Percentiles rank a stretch among this genome's conserved stretches.
Conservation (phyloP, 2,797 vertebrate genomes). For the Molossus molossus region DNA sequence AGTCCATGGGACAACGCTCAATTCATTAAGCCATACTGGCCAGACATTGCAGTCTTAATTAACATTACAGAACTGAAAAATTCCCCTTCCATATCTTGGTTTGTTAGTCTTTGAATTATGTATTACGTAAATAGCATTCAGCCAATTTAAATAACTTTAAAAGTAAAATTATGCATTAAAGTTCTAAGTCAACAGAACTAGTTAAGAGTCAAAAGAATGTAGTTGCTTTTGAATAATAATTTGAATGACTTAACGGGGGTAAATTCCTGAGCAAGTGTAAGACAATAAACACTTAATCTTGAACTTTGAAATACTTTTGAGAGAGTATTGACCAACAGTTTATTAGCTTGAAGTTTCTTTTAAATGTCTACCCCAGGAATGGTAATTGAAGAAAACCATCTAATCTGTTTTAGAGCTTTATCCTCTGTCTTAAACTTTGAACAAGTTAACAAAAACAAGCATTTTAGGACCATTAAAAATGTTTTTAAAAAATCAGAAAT, state of each 20-base stretch:
- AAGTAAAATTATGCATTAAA: conserved; percentile 64
- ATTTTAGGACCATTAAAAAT: neutral
- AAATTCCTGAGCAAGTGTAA: conserved; percentile 49
- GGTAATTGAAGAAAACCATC: conserved; percentile 63
- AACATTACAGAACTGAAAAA: conserved; percentile 30
- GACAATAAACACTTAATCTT: conserved; percentile 37
- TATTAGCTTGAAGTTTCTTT: conserved; percentile 70
- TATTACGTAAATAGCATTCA: conserved; percentile 61
- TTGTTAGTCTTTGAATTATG: conserved; percentile 55
- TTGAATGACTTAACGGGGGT: conserved; percentile 33
- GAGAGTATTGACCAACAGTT: conserved; percentile 52
- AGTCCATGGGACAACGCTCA: too few species aligned
- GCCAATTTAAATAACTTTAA: conserved; percentile 58
- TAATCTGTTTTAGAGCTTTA: conserved; percentile 67
- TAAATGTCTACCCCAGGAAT: conserved; percentile 54
- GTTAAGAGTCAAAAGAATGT: conserved; percentile 60
- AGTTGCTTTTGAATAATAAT: conserved; percentile 60
- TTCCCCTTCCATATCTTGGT: conserved; percentile 16
- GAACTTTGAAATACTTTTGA: conserved; percentile 61
- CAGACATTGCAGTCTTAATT: neutral
- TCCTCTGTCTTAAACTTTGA: conserved; percentile 72
- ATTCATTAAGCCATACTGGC: too few species aligned
- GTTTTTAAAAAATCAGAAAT: conserved; percentile 50
- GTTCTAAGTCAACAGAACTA: conserved; percentile 28
- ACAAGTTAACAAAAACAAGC: conserved; percentile 46